These are phyloP conservation scores for Picus viridis DNA, from an alignment of 2,797 vertebrate species.

Conservation along the genomic window DNA sequence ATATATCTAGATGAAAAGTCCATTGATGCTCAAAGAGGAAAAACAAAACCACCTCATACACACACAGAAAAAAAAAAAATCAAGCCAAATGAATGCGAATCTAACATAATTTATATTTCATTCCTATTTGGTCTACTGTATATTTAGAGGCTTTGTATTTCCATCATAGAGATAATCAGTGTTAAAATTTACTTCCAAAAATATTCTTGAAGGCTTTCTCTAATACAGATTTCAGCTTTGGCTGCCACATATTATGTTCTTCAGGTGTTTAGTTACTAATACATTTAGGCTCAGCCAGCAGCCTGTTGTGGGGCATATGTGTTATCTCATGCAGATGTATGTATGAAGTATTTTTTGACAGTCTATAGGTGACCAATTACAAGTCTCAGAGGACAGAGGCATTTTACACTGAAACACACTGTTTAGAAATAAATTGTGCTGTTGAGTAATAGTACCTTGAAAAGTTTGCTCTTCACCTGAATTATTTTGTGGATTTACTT, in stretches of 20 bases:
- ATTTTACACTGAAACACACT: background rate
- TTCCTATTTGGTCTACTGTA: background rate
- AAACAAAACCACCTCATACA: background rate
- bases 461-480: background rate
- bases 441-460: background rate
- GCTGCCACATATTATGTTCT: background rate
- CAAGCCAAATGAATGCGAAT: background rate
- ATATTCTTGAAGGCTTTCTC: background rate
- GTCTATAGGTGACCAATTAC: background rate
- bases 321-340: background rate
- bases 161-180: background rate
- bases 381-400: background rate
- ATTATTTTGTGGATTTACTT: background rate
- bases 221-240: background rate
- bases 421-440: background rate
- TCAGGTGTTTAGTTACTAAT: background rate
- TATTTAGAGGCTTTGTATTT: background rate
- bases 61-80: too few relatives aligned
- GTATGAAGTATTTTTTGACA: background rate
- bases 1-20: background rate
- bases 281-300: background rate
- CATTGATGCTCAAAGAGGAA: background rate
- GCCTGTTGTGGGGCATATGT: rapidly evolving
- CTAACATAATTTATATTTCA: background rate
- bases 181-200: background rate